phyloP scores from a whole-genome alignment of 2,797 vertebrate genomes.

The Platalea minor region DNA sequence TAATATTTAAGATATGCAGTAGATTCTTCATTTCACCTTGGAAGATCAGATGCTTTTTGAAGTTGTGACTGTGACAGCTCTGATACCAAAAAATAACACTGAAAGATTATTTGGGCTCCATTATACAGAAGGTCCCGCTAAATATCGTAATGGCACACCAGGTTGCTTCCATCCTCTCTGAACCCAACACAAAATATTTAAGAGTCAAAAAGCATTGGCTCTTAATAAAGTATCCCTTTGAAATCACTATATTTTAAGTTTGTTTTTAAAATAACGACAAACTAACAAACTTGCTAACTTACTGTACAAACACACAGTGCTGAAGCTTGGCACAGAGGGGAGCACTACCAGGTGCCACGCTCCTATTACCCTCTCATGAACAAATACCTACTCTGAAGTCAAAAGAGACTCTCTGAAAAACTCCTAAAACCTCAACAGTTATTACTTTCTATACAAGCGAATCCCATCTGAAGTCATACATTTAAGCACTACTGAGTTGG shows the following conservation, averaged over 20 bases:
- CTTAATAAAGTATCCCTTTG: background rate
- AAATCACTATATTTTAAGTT: background rate
- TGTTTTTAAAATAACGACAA: background rate
- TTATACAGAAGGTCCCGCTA: background rate
- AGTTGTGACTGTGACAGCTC: background rate
- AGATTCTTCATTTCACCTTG: background rate
- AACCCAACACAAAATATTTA: background rate
- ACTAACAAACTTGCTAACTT: background rate
- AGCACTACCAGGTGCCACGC: background rate
- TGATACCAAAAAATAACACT: background rate
- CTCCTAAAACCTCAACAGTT: constrained; percentile 41
- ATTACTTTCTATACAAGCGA: constrained; percentile 60
- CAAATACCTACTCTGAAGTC: constrained; percentile 22
- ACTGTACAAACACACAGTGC: background rate
- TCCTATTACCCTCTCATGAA: background rate
- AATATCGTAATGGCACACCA: background rate
- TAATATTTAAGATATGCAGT: background rate
- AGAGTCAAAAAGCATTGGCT: background rate
- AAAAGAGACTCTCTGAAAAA: constrained; percentile 23
- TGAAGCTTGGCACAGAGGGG: background rate
- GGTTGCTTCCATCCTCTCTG: background rate
- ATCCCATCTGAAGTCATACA: constrained; percentile 63
- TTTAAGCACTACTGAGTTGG: constrained; percentile 66
- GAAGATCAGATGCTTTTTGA: background rate
- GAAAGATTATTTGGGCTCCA: background rate